A percentile compares a stretch with the other conserved stretches of the same genome.
These are phyloP conservation scores for Oncorhynchus nerka DNA, from an alignment of 2,113 vertebrate genomes.

Conservation along the genomic window DNA sequence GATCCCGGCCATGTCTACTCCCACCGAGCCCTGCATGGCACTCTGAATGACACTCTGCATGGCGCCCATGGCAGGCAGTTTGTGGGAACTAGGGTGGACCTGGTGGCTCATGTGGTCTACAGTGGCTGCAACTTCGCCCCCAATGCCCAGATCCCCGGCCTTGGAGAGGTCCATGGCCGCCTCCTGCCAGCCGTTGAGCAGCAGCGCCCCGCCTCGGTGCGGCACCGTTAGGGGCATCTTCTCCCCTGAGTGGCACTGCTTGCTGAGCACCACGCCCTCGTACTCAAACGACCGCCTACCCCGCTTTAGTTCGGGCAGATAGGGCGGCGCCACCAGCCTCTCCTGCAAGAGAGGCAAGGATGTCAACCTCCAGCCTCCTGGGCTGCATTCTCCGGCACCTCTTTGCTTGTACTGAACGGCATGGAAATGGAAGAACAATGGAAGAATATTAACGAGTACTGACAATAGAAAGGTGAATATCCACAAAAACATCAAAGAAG, in stretches of 20 bases:
- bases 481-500: not conserved
- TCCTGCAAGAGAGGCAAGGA: constrained; percentile 83
- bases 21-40: constrained; percentile 81
- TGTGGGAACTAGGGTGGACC: constrained; percentile 64
- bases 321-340: constrained; percentile 82
- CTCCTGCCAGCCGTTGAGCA: constrained; percentile 95
- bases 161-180: constrained; percentile 91
- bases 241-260: constrained; percentile 71
- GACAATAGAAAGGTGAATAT: not conserved
- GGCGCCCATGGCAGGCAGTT: constrained; percentile 75
- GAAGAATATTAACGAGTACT: not conserved
- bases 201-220: constrained; percentile 71
- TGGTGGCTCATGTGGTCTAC: constrained; percentile 68
- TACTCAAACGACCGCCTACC: constrained; percentile 81
- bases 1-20: constrained; percentile 94
- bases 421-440: not conserved
- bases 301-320: constrained; percentile 86
- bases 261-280: constrained; percentile 80
- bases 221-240: constrained; percentile 72
- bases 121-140: constrained; percentile 51
- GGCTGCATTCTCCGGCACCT: constrained; percentile 60
- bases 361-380: constrained; percentile 71
- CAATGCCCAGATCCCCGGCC: constrained; percentile 70
- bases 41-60: too few species aligned
- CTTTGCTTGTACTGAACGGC: constrained; percentile 64